Base-by-base conservation (phyloP, 2,888 invertebrate genomes). In the Pardosa pseudoannulata region DNA sequence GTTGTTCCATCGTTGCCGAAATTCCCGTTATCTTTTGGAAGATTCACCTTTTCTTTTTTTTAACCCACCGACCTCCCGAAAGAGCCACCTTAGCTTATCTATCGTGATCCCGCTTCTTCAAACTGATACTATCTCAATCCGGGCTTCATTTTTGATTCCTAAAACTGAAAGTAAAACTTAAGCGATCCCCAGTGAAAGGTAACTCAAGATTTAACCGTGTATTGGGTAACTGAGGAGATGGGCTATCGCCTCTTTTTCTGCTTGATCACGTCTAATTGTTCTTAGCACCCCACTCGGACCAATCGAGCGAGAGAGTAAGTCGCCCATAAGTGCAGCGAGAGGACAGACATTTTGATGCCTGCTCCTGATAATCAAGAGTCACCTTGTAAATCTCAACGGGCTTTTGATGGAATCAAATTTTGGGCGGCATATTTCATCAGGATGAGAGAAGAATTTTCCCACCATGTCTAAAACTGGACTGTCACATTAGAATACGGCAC, bases 281-380 rank as follows among this genome's bases (percentile, higher is more conserved):
- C 31, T 67, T 81, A 74, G 74, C 74, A 50, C 62, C 28, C 16
- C 6, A 19, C 13, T 19, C 46, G 19, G 31, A 9, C 32, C 65
- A 62, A 71, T 82, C 62, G 76, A 82, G 76, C 82, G 71, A 70
- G 64, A 71, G 71, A 71, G 28, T 76, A 19, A 72, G 11, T 78
- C 65, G 72, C 19, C 78, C 83, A 50, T 83, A 36, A 11, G 9
- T 28, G 32, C 28, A 70, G 75, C 41, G 41, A 46, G 23, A 2
- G 56, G 83, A 78, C 83, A 83, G 67, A 71, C 50, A 76, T 29
- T 23, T 16, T 36, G 83, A 78, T 72, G 78, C 50, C 32, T 29
- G 31, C 19, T 50, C 28, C 16, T 28, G 78, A 83, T 83, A 72
- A 70, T 39, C 39, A 39, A 46, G 46, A 64, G 82, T 73, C 71